Evolutionary conservation across 2,113 vertebrate genomes (phyloP).

Genomic region (Forbesichthys papilliferus): DNA sequence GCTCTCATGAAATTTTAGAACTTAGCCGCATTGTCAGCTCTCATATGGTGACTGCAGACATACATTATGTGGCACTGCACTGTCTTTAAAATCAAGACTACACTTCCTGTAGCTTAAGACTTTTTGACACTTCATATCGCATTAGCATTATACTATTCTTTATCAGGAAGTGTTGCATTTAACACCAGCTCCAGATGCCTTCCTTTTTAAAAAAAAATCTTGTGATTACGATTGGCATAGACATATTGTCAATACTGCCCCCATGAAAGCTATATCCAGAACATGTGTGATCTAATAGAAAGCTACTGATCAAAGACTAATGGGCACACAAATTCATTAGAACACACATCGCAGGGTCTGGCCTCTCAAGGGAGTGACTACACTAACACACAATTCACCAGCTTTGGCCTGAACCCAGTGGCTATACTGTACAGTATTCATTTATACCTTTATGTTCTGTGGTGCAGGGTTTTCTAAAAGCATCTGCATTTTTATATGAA

Average conservation of each 20-base stretch:
- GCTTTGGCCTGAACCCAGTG: slow-evolving; percentile 11
- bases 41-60: too few relatives aligned
- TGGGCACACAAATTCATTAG: slow-evolving; percentile 41
- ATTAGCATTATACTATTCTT: too few relatives aligned
- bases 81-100: too few relatives aligned
- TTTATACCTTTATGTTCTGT: neutral
- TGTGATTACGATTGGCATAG: too few relatives aligned
- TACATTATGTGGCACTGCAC: too few relatives aligned
- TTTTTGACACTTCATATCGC: too few relatives aligned
- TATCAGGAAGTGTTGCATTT: too few relatives aligned
- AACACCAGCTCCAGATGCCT: too few relatives aligned
- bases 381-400: slow-evolving; percentile 17
- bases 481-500: slow-evolving; percentile 17
- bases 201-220: too few relatives aligned
- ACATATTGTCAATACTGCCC: slow-evolving; percentile 13
- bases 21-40: too few relatives aligned
- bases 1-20: too few relatives aligned
- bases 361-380: slow-evolving; percentile 21
- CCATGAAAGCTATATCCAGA: slow-evolving; percentile 1
- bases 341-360: slow-evolving; percentile 39
- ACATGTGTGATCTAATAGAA: slow-evolving; percentile 34
- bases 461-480: slow-evolving; percentile 13
- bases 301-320: slow-evolving; percentile 42
- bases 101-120: too few relatives aligned
- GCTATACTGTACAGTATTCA: slow-evolving; percentile 8